A percentile compares a stretch with the other conserved stretches of the same genome.
phyloP scores from a whole-genome alignment of 2,888 invertebrate species.

The Drosophila helvetica region DNA sequence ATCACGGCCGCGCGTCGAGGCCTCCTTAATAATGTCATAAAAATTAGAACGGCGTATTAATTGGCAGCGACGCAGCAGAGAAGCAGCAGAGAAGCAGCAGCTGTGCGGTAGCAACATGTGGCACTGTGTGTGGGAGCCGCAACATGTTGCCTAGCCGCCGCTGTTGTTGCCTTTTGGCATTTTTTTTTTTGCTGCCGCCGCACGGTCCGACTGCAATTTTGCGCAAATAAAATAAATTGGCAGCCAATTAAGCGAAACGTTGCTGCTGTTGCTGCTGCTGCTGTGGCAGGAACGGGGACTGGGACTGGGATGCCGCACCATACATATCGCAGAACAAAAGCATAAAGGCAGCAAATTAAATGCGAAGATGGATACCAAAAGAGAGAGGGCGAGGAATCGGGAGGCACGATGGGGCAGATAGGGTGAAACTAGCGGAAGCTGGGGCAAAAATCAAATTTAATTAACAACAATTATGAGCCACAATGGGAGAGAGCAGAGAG shows the following conservation, averaged over 20 bases:
- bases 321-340: conserved; percentile 72
- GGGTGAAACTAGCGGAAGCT: conserved; percentile 51
- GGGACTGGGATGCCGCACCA: conserved; percentile 4
- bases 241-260: conserved; percentile 75
- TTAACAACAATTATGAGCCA: conserved; percentile 42
- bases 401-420: too few relatives aligned
- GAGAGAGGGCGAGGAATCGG: conserved; percentile 4
- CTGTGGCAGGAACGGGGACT: not conserved
- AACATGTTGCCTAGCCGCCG: conserved; percentile 69
- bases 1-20: conserved; percentile 65
- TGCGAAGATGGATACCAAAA: conserved; percentile 38
- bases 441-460: conserved; percentile 65
- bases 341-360: conserved; percentile 77
- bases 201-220: conserved; percentile 64
- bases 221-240: conserved; percentile 79
- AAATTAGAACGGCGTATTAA: conserved; percentile 80
- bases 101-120: conserved; percentile 34
- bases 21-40: conserved; percentile 79
- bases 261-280: conserved; percentile 47
- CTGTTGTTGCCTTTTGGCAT: conserved; percentile 30
- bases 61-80: conserved; percentile 60
- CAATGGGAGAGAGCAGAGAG: not conserved
- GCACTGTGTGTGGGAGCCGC: conserved; percentile 72
- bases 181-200: conserved; percentile 27
- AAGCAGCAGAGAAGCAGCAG: conserved; percentile 1